Base-by-base conservation (phyloP, 2,888 invertebrate genomes). In the Apocheima hispidaria region DNA sequence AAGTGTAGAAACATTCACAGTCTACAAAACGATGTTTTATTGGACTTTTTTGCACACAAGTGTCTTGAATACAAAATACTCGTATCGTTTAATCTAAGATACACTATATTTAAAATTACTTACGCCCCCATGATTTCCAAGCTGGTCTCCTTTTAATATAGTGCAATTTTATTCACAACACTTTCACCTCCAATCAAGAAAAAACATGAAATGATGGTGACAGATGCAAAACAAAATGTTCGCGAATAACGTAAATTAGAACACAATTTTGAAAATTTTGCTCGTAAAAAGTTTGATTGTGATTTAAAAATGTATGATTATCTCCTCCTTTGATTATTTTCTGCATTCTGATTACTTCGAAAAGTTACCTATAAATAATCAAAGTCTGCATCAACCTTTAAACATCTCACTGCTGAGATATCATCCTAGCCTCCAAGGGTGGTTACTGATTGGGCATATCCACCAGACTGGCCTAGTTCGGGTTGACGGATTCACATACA, bases 111-210 rank as follows among this genome's bases (percentile, higher is more conserved):
- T 6, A 23, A 51, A 28, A 43, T 10, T 51, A 54, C 53, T 60
- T 61, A 61, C 57, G 20, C 38, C 18, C 52, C 59, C 60, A 60
- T 60, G 28, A 14, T 51, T 28, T 38, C 61, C 33, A 26, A 30
- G 43, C 7, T 23, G 10, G 14, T 6, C 28, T 7, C 5, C 6
- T 23, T 43, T 23, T 14, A 20, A 26, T n/a, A 1, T 3, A 28
- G 9, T 14, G 12, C 4, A 28, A 28, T 44, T 23, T 3, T 43
- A 44, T 28, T 28, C 16, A 28, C 14, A 26, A 20, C 14, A 20
- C 1, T 16, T 44, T 23, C 10, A 16, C 16, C 7, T 28, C 2
- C 26, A 1, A 44, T 0, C 7, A 9, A 21, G 2, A 21, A 6
- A 41, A 41, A 41, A 41, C 41, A 41, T n/a, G n/a, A 21, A 21